Evolutionary conservation across 2,113 vertebrate species (phyloP).

Genomic region (Neomonachus schauinslandi): DNA sequence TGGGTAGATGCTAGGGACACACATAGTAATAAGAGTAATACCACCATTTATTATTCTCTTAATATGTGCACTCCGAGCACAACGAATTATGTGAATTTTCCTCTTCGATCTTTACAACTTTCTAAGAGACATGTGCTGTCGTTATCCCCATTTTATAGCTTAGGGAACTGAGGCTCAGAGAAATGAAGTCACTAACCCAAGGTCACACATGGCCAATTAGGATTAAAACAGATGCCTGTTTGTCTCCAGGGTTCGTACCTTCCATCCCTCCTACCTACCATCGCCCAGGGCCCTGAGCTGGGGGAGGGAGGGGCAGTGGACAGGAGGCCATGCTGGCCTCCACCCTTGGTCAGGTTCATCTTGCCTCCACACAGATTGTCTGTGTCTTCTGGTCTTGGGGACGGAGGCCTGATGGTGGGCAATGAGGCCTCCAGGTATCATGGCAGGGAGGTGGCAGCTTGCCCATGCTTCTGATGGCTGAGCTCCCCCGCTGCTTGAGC

Average conservation of each 20-base stretch:
- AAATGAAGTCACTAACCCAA: slow-evolving; percentile 3
- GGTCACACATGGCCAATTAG: not conserved
- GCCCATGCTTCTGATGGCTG: not conserved
- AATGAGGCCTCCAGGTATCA: not conserved
- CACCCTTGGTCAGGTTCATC: not conserved
- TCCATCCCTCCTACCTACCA: not conserved
- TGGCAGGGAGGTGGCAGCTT: not conserved
- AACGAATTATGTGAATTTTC: not conserved
- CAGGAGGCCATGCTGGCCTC: not conserved
- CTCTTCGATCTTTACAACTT: not conserved
- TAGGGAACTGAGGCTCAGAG: slow-evolving; percentile 34
- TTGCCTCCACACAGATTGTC: not conserved
- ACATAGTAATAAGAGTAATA: not conserved
- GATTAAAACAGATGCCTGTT: not conserved
- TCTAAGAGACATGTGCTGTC: not conserved
- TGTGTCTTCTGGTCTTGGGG: not conserved
- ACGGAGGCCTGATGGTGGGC: not conserved
- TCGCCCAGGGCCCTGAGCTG: not conserved
- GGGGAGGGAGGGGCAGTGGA: not conserved
- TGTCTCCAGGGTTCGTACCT: not conserved
- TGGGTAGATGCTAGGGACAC: not conserved
- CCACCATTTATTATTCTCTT: not conserved
- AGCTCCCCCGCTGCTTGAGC: not conserved
- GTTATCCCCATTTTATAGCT: slow-evolving; percentile 18
- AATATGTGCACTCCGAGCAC: not conserved